Base-by-base conservation (phyloP, 1,140 invertebrate species). In the Calycopis cecrops region DNA sequence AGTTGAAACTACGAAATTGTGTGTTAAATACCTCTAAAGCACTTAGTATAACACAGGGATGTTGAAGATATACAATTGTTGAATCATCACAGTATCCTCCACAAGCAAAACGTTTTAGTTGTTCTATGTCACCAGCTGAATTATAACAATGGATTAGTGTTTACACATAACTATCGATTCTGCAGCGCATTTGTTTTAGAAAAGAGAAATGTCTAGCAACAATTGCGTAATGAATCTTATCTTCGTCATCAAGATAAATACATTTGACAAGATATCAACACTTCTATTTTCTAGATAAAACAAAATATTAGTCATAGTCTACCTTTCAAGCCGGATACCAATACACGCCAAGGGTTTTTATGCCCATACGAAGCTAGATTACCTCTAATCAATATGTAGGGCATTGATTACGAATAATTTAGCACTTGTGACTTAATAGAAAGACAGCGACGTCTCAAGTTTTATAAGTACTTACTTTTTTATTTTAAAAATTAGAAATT, bases 351-450 rank as follows among this genome's bases (percentile, higher is more conserved):
- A 80, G 94, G 93, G 88, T 93, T 93, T 87, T 92, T 93, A 84
- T 94, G 92, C 83, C 92, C 92, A 80, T 95, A 95, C 49, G 94
- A 94, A 77, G 93, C 93, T 79, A 95, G 90, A 90, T 95, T 95
- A 87, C 94, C 94, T 82, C 93, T 91, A 71, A 95, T 93, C 89
- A 95, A 90, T 91, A 95, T 94, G 92, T 95, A 95, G 88, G 94
- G 94, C 94, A 95, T 95, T 90, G 89, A 87, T 81, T 77, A 87
- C 82, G 67, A 77, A 69, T 78, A 69, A 38, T 49, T 47, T 57
- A 51, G 53, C 38, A 49, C 57, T 65, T 59, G 48, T 61, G 35
- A 44, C 40, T 47, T 54, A 61, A 37, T 60, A 28, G 52, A 58
- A 34, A 53, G 33, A 55, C 40, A 44, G 35, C 28, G 52, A 48